Percentiles rank a stretch among this genome's conserved stretches.
phyloP scores from a whole-genome alignment of 37 sponge, comb jelly and placozoan species.

The Ephydatia muelleri region DNA sequence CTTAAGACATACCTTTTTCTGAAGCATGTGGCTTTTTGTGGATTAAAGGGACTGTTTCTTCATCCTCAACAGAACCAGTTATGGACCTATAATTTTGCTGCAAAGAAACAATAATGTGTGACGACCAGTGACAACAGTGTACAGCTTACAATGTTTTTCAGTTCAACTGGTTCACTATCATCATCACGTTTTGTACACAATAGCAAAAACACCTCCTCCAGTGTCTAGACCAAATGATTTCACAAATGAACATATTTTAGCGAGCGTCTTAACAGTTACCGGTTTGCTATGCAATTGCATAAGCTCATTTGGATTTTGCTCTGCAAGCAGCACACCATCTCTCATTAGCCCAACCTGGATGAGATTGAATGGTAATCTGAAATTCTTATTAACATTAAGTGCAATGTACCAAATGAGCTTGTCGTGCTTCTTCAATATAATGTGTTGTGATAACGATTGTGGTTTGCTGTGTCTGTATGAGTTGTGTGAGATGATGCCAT shows the following conservation, averaged over 20 bases:
- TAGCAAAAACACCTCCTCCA: constrained; percentile 85
- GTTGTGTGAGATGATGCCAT: constrained; percentile 76
- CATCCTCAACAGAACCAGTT: background rate
- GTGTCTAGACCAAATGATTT: constrained; percentile 41
- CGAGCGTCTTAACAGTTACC: constrained; percentile 25
- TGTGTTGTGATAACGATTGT: constrained; percentile 87
- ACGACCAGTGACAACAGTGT: background rate
- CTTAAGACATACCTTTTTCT: too few species aligned
- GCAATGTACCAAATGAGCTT: constrained; percentile 64
- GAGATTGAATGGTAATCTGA: too few species aligned
- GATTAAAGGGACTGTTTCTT: background rate
- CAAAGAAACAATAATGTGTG: background rate
- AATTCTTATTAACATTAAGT: background rate
- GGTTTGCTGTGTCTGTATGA: constrained; percentile 31
- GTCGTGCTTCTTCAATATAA: constrained; percentile 89
- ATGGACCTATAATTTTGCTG: background rate
- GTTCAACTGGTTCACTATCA: background rate
- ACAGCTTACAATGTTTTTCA: background rate
- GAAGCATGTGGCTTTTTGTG: too few species aligned
- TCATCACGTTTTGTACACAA: constrained; percentile 58
- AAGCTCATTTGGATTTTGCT: constrained; percentile 60
- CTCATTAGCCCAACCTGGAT: constrained; percentile 86
- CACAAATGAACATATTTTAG: background rate
- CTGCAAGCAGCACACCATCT: constrained; percentile 76
- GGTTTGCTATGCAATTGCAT: constrained; percentile 30